These are phyloP conservation scores for Nomada fucata DNA, from an alignment of 2,888 invertebrate species.

Conservation along the genomic window DNA sequence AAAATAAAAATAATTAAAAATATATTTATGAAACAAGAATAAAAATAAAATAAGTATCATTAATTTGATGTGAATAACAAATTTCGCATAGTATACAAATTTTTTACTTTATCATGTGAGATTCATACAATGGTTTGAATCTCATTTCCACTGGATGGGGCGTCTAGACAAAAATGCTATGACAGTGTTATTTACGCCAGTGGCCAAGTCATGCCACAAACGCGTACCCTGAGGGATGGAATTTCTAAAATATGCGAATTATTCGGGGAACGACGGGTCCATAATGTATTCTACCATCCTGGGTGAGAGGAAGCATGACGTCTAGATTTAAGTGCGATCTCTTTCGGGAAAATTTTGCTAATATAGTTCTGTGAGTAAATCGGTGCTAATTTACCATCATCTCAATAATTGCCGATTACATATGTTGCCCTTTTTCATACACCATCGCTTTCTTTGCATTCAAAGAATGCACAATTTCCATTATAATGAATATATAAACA, in stretches of 20 bases:
- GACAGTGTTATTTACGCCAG: slow-evolving; percentile 63
- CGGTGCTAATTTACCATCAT: neutral
- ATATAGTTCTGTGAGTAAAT: slow-evolving; percentile 23
- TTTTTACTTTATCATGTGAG: neutral
- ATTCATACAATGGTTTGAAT: neutral
- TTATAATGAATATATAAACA: too few relatives aligned
- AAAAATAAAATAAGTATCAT: too few relatives aligned
- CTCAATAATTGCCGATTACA: neutral
- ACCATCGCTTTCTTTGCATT: too few relatives aligned
- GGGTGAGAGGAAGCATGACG: slow-evolving; percentile 41
- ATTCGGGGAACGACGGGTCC: slow-evolving; percentile 69
- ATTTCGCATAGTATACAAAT: too few relatives aligned
- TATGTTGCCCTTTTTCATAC: neutral
- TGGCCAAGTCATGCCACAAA: slow-evolving; percentile 67
- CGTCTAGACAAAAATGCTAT: slow-evolving; percentile 51
- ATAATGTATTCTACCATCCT: slow-evolving; percentile 65
- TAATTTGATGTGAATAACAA: too few relatives aligned
- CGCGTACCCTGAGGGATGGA: slow-evolving; percentile 67
- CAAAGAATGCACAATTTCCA: too few relatives aligned
- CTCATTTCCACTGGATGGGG: slow-evolving; percentile 22
- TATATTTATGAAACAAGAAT: too few relatives aligned
- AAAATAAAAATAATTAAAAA: too few relatives aligned
- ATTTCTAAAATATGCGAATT: slow-evolving; percentile 75
- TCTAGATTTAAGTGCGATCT: slow-evolving; percentile 57
- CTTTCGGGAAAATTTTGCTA: slow-evolving; percentile 10